Base-by-base conservation (phyloP, 2,888 invertebrate genomes). In the Galerucella calmariensis region DNA sequence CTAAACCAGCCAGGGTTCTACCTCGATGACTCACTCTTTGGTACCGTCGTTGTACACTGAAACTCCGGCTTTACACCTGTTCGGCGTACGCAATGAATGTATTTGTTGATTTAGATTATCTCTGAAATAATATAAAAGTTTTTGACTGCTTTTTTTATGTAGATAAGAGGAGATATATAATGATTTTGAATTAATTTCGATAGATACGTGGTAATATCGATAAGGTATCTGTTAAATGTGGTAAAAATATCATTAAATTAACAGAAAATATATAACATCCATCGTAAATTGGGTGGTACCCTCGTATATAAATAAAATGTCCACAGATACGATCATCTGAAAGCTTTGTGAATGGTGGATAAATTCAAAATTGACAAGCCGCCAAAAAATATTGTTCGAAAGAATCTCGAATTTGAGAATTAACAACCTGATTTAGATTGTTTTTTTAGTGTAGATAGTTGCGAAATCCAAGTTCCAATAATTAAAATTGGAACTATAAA, bases 61-160 rank as follows among this genome's bases (percentile, higher is more conserved):
- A 44, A 41, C 44, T 20, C 20, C 16, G 20, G 44, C 10, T 20
- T 46, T 0, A 8, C 63, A 65, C 63, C 63, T 65, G 63, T 20
- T 65, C 12, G 4, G 20, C 6, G 2, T 11, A 16, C 20, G 12
- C 24, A 4, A 10, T 20, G 46, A 12, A 65, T 65, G 20, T 41
- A 16, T 46, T 65, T 65, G 46, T 65, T 65, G n/a, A 46, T 20
- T 65, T n/a, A 65, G 63, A 65, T 65, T 65, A 61, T 27, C 61
- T 56, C 56, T 56, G 11, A 56, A 56, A n/a, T 20, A 2, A 24
- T 58, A 24, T 2, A 41, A 35, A 14, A n/a, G 59, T 59, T 59
- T 59, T 24, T 62, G n/a, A 35, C 41, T 44, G 62, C 4, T 61
- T 8, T 61, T 61, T 35, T 56, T 20, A 41, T 8, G 41, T 41